Evolutionary conservation across 2,888 invertebrate species (phyloP), one percentile per base, ranked within the genome.

Genomic region (Balanococcus diminutus): DNA sequence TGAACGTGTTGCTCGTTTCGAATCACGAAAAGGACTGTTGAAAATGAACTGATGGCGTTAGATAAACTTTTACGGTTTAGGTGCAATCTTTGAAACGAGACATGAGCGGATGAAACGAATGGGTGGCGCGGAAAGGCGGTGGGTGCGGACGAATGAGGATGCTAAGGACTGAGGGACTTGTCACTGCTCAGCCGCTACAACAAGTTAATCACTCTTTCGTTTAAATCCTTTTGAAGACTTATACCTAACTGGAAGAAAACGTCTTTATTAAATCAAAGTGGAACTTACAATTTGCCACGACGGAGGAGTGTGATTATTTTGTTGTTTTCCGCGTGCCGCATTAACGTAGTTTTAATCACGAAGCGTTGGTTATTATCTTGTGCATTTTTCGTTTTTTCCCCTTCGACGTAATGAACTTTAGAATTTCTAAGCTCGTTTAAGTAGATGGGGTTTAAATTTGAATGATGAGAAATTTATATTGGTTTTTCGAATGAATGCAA

Each of bases 211-310:
- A 84, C 75, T 84, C 84, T 84, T 84, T 72, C 84, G 46, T 22
- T 72, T 84, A 84, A 84, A 84, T 84, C 72, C 75, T 84, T 84
- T 84, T 75, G 72, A 72, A 84, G 84, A 84, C 72, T 42, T 72
- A 84, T 84, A 72, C 39, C 75, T 84, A 84, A 84, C 72, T 84
- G 14, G 25, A 84, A 72, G 46, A 72, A 72, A 84, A 84, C 72
- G 75, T 75, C 84, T 84, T 84, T 82, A 84, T 84, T 84, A 84
- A 84, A 84, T 84, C 84, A 84, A 84, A 84, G 75, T 84, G 67
- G 67, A 84, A 84, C 72, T 84, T 84, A 51, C 81, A 39, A 81
- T 81, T 72, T 72, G 72, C 72, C 72, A 72, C 72, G 25, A 31
- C 72, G 72, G 31, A 31, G 32, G 61, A 25, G 61, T 32, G 32